Base-by-base conservation (phyloP, 35 echinoderm and acorn worm genomes). In the Apostichopus californicus region DNA sequence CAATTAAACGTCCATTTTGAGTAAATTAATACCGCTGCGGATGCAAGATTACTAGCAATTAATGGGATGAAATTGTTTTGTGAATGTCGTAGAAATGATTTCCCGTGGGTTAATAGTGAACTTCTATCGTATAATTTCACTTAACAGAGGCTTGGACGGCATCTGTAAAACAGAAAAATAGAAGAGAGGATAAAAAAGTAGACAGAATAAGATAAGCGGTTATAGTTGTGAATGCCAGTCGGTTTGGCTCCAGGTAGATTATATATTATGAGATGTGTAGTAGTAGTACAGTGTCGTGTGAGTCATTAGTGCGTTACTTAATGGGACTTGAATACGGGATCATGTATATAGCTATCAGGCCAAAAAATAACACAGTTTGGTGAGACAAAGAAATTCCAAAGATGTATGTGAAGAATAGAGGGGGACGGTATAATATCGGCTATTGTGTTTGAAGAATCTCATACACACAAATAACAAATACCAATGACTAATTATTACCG, bases 1-100 rank as follows among this genome's bases (percentile, higher is more conserved):
- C 86, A 75, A 89, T 89, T 89, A 89, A 68, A 89, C 60, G 61
- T 89, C 86, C 86, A 89, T 89, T 89, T 72, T 72, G 61, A 72
- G 68, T 89, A 89, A 73, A 89, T 89, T 89, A 89, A 89, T 65
- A 54, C 86, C 34, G 86, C 68, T 85, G 55, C 17, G 81, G 81
- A 58, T 85, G 81, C 81, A 85, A 58, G 81, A 85, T 85, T 85
- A 59, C 81, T 85, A 58, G 81, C 81, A 85, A 58, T 85, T 85
- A 85, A 59, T 85, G 57, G 55, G 81, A 85, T 85, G 81, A 85
- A 85, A 85, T 85, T 85, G 81, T 85, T 85, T 85, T 85, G 55
- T 56, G 81, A 85, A 85, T 59, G 81, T 85, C 81, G 55, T 60
- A 59, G 81, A 85, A 85, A 85, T 85, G 57, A 85, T 85, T 85